Evolutionary conservation across 2,888 invertebrate genomes (phyloP), one percentile per base, ranked within the genome.

Genomic region (Agriotes lineatus): DNA sequence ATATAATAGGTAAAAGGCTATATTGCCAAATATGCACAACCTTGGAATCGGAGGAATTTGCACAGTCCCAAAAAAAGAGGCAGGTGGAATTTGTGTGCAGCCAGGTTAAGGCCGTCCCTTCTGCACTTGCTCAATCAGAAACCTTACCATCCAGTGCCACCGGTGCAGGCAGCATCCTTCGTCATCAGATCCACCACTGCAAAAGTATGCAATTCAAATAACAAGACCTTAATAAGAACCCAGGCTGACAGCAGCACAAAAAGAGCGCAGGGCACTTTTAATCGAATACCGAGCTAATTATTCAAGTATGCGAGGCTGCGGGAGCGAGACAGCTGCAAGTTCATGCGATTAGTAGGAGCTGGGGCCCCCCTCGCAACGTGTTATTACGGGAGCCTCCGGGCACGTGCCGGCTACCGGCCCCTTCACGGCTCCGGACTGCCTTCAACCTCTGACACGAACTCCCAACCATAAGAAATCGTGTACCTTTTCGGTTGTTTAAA

Each of bases 361-460:
- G 22, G 52, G 58, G 70, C 72, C 57, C 54, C 57, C 54, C 57
- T 57, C 54, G 68, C 66, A 73, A 67, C 74, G 73, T 76, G 73
- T 75, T 76, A 77, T 76, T 76, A 74, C 74, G 73, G 75, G 65
- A 75, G 77, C 76, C 77, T 69, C 72, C 75, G 79, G 79, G 81
- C 81, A 79, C 80, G 81, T 79, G 80, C 80, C 80, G 76, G 80
- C 80, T 80, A 80, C 79, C 78, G 76, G 75, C 69, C 72, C 70
- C 71, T 62, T 61, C 69, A 59, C 59, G 52, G 35, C 9, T 56
- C 59, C 44, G 37, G 63, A 30, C 54, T 35, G 48, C 50, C 44
- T 59, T 52, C 67, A 68, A 69, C 69, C 69, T 69, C 69, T 69
- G 69, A 69, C 69, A 69, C 60, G 63, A n/a, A n/a, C n/a, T n/a